Evolutionary conservation across 2,113 vertebrate species (phyloP).

Genomic region (Pholis gunnellus): DNA sequence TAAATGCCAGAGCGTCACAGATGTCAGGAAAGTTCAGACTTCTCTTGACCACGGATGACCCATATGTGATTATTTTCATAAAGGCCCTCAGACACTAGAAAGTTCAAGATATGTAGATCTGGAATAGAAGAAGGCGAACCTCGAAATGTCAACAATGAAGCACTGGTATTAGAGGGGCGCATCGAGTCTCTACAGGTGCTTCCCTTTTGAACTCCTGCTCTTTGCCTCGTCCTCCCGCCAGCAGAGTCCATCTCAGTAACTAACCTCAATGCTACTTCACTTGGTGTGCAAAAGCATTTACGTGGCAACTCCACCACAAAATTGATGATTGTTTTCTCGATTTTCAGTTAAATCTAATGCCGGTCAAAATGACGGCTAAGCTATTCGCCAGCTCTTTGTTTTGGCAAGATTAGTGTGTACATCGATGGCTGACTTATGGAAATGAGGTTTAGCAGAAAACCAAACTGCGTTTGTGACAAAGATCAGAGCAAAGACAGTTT

Average conservation of each 20-base stretch:
- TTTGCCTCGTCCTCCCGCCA: background rate
- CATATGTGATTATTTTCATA: slow-evolving; percentile 30
- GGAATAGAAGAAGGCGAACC: slow-evolving; percentile 27
- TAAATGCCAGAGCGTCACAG: slow-evolving; percentile 66
- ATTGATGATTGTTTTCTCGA: background rate
- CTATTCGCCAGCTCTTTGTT: slow-evolving; percentile 43
- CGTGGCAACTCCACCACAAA: slow-evolving; percentile 7
- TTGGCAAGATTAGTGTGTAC: slow-evolving; percentile 31
- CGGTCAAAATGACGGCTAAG: slow-evolving; percentile 22
- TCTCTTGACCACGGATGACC: slow-evolving; percentile 47
- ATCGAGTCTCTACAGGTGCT: slow-evolving; percentile 1
- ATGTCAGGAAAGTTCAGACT: slow-evolving; percentile 32
- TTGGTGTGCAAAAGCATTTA: background rate
- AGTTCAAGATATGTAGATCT: slow-evolving; percentile 40
- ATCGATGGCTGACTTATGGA: slow-evolving; percentile 27
- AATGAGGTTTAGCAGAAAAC: slow-evolving; percentile 53
- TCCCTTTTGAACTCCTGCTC: background rate
- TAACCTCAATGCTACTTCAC: slow-evolving; percentile 4
- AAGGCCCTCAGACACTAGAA: slow-evolving; percentile 28
- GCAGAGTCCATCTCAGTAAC: slow-evolving; percentile 11
- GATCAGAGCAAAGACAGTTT: background rate
- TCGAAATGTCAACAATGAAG: slow-evolving; percentile 54
- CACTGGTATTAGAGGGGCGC: background rate
- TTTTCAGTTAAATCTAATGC: slow-evolving; percentile 23
- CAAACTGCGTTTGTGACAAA: background rate